Evolutionary conservation across 2,113 vertebrate species (phyloP), one percentile per base, ranked within the genome.

Genomic region (Sebastes fasciatus): DNA sequence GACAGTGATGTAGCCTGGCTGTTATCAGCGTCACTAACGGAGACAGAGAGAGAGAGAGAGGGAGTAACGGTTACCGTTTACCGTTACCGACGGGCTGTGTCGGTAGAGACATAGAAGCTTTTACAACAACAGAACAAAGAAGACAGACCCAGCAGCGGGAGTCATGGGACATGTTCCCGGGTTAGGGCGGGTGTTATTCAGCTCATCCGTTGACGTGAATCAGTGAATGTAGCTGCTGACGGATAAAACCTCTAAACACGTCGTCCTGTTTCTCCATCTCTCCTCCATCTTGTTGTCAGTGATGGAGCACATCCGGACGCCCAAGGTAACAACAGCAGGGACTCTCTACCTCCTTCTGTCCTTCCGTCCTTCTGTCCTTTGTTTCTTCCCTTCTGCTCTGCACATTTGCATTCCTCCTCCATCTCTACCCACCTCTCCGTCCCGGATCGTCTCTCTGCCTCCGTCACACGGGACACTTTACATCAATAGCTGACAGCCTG

Each of bases 221-320:
- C 68, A 2, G 75, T 51, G 70, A 6, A 48, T 87, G n/a, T 74
- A 74, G 75, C 58, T 34, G 71, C 68, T 60, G 55, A 40, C 48
- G 11, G 2, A 10, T 40, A 43, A 74, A 65, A 9, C 2, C 40
- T 11, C 13, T 43, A 4, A 55, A 72, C 23, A 8, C 72, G 7
- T 75, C 75, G 61, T 65, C 64, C 49, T 76, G 58, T 64, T 58
- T 72, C 60, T 68, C 61, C 77, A 79, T 82, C 84, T 82, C 84
- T 85, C 91, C 92, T 68, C 92, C 93, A 92, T 94, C 90, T 93
- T 92, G 87, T 86, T 23, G 83, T 71, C 83, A 64, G 92, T 94
- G 93, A 96, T 96, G 96, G 96, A 96, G 92, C 91, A 96, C 93
- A 95, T 96, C 91, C 92, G 95, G 86, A 96, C 95, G 43, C 96